phyloP scores from a whole-genome alignment of 2,113 vertebrate genomes.

The Enhydra lutris region DNA sequence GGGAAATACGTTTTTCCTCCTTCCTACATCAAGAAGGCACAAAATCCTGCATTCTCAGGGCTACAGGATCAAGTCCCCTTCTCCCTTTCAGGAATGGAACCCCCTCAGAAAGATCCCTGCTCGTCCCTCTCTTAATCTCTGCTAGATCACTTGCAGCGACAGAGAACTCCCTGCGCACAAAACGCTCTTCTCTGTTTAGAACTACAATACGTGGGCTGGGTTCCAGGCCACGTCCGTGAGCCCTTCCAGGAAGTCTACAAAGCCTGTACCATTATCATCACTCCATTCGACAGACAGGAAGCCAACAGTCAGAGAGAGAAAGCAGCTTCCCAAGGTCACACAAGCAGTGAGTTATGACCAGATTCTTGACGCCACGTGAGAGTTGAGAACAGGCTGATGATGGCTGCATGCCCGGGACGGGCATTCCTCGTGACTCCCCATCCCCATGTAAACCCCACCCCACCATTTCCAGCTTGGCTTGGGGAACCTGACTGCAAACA shows the following conservation, averaged over 20 bases:
- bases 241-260: not conserved
- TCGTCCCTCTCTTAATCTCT: not conserved
- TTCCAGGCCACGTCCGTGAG: not conserved
- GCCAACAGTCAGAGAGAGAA: not conserved
- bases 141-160: not conserved
- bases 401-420: not conserved
- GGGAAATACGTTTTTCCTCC: not conserved
- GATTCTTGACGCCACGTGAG: not conserved
- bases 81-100: not conserved
- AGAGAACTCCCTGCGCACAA: not conserved
- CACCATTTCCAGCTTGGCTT: slow-evolving; percentile 12
- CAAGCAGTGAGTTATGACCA: not conserved
- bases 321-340: not conserved
- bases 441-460: not conserved
- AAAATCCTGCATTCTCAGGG: not conserved
- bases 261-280: not conserved
- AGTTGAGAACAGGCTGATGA: not conserved
- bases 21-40: not conserved
- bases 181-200: not conserved
- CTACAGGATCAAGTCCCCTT: not conserved
- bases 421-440: not conserved
- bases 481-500: slow-evolving; percentile 37
- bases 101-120: not conserved
- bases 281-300: not conserved
- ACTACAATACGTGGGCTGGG: not conserved